A percentile compares a stretch with the other conserved stretches of the same genome.
These are phyloP conservation scores for Beaufortia kweichowensis DNA, from an alignment of 2,113 vertebrate genomes.

Conservation along the genomic window DNA sequence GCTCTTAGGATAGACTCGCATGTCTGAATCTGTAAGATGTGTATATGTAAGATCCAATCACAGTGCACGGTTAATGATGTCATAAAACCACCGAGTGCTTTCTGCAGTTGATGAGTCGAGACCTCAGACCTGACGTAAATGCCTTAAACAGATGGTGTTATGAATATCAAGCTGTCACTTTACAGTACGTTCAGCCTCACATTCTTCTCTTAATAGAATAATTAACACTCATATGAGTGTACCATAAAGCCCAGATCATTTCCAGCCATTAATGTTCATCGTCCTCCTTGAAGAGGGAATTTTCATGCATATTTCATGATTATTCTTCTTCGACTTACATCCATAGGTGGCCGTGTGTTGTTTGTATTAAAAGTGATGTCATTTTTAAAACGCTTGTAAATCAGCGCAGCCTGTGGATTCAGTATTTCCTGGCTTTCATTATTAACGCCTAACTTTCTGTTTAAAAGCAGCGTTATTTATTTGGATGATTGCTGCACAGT, in stretches of 20 bases:
- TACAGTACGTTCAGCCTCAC: conserved; percentile 16
- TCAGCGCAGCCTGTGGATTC: not conserved
- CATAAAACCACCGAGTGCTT: conserved; percentile 29
- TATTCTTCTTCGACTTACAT: not conserved
- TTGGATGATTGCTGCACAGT: not conserved
- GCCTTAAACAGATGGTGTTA: conserved; percentile 24
- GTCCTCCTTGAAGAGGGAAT: not conserved
- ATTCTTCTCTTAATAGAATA: conserved; percentile 23
- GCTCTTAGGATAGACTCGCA: not conserved
- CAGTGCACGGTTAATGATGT: conserved; percentile 14
- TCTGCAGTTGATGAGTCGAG: not conserved
- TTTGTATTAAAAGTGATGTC: not conserved
- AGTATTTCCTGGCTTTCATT: not conserved
- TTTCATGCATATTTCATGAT: conserved; percentile 18
- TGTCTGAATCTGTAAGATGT: conserved; percentile 6
- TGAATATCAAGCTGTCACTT: conserved; percentile 17
- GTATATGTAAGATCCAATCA: conserved; percentile 13
- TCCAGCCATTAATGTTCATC: not conserved
- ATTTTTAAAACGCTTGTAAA: not conserved
- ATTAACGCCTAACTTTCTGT: not conserved
- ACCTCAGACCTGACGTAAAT: conserved; percentile 16
- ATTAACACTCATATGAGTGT: conserved; percentile 12
- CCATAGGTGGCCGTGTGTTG: not conserved
- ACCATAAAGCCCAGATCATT: not conserved
- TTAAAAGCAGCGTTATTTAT: not conserved